A percentile compares a stretch with the other conserved stretches of the same genome.
Conservation (phyloP, 2,888 invertebrate species). For the Macaria liturata region DNA sequence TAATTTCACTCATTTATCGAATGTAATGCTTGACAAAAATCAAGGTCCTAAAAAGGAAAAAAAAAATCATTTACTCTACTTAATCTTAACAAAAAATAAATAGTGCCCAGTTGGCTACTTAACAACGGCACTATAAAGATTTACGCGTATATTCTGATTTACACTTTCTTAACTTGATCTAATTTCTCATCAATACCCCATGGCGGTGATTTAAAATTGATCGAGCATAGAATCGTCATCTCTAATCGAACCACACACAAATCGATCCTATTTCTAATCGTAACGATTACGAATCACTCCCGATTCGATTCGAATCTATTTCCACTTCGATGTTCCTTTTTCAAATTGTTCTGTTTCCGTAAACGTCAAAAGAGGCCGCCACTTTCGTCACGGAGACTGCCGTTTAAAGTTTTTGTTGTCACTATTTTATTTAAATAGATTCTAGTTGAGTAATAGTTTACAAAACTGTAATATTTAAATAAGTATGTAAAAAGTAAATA, state of each 20-base stretch:
- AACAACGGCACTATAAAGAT: too few species aligned
- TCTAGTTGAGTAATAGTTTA: slow-evolving; percentile 38
- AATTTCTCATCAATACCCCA: slow-evolving; percentile 9
- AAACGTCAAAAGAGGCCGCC: slow-evolving; percentile 55
- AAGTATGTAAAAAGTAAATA: too few species aligned
- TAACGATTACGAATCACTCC: slow-evolving; percentile 48
- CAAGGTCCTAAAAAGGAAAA: too few species aligned
- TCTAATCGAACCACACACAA: slow-evolving; percentile 38
- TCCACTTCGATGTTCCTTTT: slow-evolving; percentile 34
- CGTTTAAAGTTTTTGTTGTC: slow-evolving; percentile 40
- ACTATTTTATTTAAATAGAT: slow-evolving; percentile 40
- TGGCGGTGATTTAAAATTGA: slow-evolving; percentile 7
- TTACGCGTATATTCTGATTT: too few species aligned
- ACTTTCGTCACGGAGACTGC: slow-evolving; percentile 66
- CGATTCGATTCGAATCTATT: slow-evolving; percentile 64
- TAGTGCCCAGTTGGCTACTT: too few species aligned
- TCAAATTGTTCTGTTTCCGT: slow-evolving; percentile 56
- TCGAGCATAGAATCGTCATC: slow-evolving; percentile 34
- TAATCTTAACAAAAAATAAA: too few species aligned
- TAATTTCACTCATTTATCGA: too few species aligned
- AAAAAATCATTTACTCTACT: too few species aligned
- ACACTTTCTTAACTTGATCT: neutral
- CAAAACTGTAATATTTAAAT: neutral
- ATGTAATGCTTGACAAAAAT: too few species aligned
- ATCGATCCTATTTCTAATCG: slow-evolving; percentile 38